Evolutionary conservation across 2,113 vertebrate genomes (phyloP).

Genomic region (Nibea albiflora): DNA sequence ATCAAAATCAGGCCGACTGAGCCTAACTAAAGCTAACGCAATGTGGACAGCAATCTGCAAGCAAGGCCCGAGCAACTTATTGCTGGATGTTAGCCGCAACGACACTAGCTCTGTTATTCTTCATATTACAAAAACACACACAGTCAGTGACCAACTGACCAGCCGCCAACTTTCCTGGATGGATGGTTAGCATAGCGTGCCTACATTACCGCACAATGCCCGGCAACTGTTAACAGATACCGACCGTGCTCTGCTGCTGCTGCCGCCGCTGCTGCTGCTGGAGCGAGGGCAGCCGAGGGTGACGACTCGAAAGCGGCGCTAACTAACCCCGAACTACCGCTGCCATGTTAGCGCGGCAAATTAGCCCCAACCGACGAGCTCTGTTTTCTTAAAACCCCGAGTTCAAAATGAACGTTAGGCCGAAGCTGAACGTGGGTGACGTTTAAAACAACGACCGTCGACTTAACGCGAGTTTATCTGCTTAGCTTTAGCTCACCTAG

Average conservation of each 20-base stretch:
- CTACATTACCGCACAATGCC: slow-evolving; percentile 70
- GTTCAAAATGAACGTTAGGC: neutral
- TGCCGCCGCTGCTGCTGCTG: neutral
- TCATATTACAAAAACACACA: neutral
- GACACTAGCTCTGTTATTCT: neutral
- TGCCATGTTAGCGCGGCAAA: slow-evolving; percentile 47
- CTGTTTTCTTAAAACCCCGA: too few relatives aligned
- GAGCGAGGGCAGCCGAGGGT: slow-evolving; percentile 9
- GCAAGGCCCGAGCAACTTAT: slow-evolving; percentile 40
- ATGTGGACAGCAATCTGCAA: slow-evolving; percentile 7
- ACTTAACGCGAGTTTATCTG: neutral
- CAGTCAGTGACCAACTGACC: slow-evolving; percentile 1
- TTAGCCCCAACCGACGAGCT: neutral
- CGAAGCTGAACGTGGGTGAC: neutral
- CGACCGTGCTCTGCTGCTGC: slow-evolving; percentile 28
- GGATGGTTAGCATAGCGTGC: slow-evolving; percentile 53
- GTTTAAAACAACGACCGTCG: neutral
- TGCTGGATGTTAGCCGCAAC: neutral
- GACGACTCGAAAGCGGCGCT: slow-evolving; percentile 1
- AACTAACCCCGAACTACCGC: neutral
- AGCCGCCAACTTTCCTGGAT: slow-evolving; percentile 35
- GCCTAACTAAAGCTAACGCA: slow-evolving; percentile 9
- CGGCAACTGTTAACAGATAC: slow-evolving; percentile 21
- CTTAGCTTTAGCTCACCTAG: slow-evolving; percentile 25
- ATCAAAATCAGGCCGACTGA: neutral